Conservation (phyloP, 2,888 invertebrate genomes). For the Scaptomyza flava region DNA sequence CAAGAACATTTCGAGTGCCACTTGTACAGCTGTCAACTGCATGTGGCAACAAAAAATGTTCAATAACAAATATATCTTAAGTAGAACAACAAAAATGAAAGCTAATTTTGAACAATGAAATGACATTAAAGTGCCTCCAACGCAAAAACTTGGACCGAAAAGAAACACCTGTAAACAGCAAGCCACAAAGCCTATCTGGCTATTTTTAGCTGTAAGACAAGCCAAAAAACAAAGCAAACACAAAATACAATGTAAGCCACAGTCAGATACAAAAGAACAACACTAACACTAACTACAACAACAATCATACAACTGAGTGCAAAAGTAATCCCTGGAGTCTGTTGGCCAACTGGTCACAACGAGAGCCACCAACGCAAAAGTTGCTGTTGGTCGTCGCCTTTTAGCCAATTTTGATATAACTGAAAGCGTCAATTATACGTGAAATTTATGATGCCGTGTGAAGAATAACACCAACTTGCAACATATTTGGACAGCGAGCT, state of each 20-base stretch:
- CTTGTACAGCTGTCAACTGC: conserved; percentile 69
- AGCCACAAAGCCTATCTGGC: conserved; percentile 24
- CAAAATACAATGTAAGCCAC: conserved; percentile 53
- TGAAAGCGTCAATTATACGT: conserved; percentile 83
- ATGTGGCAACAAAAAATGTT: conserved; percentile 47
- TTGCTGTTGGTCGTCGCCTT: conserved; percentile 56
- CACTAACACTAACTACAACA: conserved; percentile 21
- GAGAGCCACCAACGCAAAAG: conserved; percentile 72
- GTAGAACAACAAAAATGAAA: conserved; percentile 28
- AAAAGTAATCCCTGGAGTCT: conserved; percentile 67
- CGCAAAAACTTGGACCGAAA: conserved; percentile 20
- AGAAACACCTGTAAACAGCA: conserved; percentile 63
- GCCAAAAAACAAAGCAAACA: conserved; percentile 42
- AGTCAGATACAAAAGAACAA: conserved; percentile 27
- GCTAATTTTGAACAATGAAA: conserved; percentile 63
- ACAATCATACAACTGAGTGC: conserved; percentile 25
- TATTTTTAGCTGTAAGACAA: conserved; percentile 68
- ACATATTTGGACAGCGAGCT: conserved; percentile 75
- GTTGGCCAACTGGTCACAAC: conserved; percentile 28
- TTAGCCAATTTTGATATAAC: conserved; percentile 82
- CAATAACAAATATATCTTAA: conserved; percentile 6
- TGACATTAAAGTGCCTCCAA: conserved; percentile 48
- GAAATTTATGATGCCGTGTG: conserved; percentile 84
- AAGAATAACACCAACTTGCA: conserved; percentile 82
- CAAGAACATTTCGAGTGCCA: conserved; percentile 51